Conservation (phyloP, 2,113 vertebrate genomes). For the Onychostoma macrolepis region DNA sequence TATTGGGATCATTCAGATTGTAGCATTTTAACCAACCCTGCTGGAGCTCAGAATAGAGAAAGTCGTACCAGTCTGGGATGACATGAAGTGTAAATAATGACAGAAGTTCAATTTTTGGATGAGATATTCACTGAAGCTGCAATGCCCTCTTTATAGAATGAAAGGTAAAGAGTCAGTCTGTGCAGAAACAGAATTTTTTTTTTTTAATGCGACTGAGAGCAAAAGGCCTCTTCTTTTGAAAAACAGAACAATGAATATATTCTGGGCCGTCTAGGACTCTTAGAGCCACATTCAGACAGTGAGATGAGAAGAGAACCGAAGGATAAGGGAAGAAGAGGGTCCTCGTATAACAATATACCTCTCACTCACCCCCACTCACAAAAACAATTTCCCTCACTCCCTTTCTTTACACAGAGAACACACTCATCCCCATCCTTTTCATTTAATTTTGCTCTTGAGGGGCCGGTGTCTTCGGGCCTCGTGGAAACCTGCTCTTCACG, state of each 20-base stretch:
- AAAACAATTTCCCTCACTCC: neutral
- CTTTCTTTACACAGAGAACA: conserved; percentile 26
- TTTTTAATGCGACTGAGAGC: neutral
- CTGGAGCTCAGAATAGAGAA: neutral
- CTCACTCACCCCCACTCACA: conserved; percentile 16
- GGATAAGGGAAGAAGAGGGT: neutral
- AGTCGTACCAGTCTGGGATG: neutral
- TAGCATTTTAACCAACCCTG: neutral
- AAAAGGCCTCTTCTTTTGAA: conserved; percentile 1
- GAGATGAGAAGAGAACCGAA: conserved; percentile 13
- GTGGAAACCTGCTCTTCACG: conserved; percentile 8
- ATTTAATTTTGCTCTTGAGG: conserved; percentile 56
- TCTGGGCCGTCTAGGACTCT: neutral
- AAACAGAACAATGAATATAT: conserved; percentile 31
- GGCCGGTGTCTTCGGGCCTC: conserved; percentile 25
- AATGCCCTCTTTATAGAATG: neutral
- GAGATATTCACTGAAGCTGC: neutral
- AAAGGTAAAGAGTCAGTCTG: neutral
- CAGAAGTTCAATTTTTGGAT: neutral
- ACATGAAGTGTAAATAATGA: neutral
- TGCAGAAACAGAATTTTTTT: neutral
- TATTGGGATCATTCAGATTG: neutral
- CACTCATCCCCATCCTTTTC: conserved; percentile 32
- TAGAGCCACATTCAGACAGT: neutral
- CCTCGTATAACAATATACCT: neutral